Base-by-base conservation (phyloP, 2,113 vertebrate species). In the Dermatemys mawii region DNA sequence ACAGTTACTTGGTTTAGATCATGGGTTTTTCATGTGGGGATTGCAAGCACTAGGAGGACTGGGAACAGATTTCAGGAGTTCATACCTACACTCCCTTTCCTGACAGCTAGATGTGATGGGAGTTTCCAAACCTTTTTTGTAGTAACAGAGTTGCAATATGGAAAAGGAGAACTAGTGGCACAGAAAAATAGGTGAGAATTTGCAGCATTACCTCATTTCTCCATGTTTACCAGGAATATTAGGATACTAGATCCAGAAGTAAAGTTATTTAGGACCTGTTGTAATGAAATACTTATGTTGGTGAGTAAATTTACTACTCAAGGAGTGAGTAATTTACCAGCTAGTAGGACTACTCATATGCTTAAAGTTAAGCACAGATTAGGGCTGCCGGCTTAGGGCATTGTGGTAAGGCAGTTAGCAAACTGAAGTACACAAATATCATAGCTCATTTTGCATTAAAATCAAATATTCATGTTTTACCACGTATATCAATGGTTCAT, bases 381-480 rank as follows among this genome's bases (percentile, higher is more conserved):
- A 94, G 84, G 63, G 9, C 54, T 48, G 10, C 48, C 48, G 3
- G 48, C 8, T 53, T 1, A 0, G 1, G 63, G 51, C 51, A 16
- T 26, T 79, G 17, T 10, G n/a, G 7, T 46, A 32, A 89, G 46
- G 48, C 44, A 85, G 70, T 81, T 91, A 67, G 80, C 1, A 0
- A 29, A 27, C 70, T 87, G 38, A 89, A 95, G 21, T 89, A 70
- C 12, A 49, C 10, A n/a, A 17, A 22, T 86, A 86, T 78, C 19
- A 46, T 27, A 81, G 38, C 4, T 83, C 46, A 48, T 89, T 92
- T 95, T 92, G 60, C 84, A 85, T 89, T 95, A 90, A 90, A 96
- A 87, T 82, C 89, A 57, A 92, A 92, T 8, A 76, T 84, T 48
- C 48, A 54, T 90, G 38, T 46, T 44, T 80, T 84, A 83, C 73